Percentiles rank a stretch among this genome's conserved stretches.
These are phyloP conservation scores for Polypedilum pembai DNA, from an alignment of 1,140 invertebrate species.

Conservation along the genomic window DNA sequence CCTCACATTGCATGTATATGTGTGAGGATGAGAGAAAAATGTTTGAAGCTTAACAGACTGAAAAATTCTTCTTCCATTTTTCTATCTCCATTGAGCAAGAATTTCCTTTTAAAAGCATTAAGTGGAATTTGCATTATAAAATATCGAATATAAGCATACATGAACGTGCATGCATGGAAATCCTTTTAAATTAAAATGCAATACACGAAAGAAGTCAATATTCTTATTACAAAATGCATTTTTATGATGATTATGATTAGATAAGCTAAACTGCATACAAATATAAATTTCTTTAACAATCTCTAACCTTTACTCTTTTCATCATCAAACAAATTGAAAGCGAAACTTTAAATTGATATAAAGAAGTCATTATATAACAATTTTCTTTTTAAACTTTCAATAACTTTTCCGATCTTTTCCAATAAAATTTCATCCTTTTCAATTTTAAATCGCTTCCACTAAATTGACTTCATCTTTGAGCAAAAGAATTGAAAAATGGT, in stretches of 20 bases:
- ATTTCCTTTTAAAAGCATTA: constrained; percentile 1
- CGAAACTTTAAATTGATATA: too few relatives aligned
- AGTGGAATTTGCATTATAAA: constrained; percentile 18
- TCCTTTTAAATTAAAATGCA: constrained; percentile 2
- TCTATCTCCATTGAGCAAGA: not conserved
- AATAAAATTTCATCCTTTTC: too few relatives aligned
- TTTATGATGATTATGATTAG: too few relatives aligned
- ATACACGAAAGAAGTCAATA: not conserved
- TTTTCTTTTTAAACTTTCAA: too few relatives aligned
- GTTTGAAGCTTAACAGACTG: not conserved
- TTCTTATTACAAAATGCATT: not conserved
- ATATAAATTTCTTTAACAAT: too few relatives aligned
- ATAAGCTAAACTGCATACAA: too few relatives aligned
- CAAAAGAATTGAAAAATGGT: not conserved
- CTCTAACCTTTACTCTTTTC: too few relatives aligned
- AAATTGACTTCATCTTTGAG: too few relatives aligned
- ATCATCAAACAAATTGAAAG: too few relatives aligned
- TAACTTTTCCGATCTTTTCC: too few relatives aligned
- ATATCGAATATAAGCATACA: not conserved
- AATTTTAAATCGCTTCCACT: too few relatives aligned
- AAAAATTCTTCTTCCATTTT: not conserved
- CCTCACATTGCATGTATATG: not conserved
- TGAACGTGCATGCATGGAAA: not conserved
- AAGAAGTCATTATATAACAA: too few relatives aligned
- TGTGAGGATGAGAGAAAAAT: not conserved